Conservation (phyloP, 2,797 vertebrate genomes). For the Rallus crepitans region DNA sequence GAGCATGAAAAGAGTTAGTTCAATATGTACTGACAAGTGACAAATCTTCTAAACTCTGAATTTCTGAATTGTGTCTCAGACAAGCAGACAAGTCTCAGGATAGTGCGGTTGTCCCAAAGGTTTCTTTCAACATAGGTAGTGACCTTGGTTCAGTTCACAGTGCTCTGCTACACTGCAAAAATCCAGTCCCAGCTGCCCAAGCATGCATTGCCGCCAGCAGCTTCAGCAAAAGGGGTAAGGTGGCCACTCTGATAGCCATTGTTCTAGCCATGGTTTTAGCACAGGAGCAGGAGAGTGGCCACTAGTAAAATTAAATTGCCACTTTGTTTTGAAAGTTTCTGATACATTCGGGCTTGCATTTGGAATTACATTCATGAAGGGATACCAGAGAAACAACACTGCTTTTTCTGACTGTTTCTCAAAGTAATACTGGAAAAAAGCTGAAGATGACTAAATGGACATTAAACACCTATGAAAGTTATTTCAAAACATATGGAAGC, state of each 20-base stretch:
- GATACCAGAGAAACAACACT: neutral
- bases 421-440: neutral
- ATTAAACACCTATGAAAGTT: neutral
- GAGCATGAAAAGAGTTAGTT: neutral
- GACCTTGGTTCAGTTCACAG: neutral
- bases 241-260: neutral
- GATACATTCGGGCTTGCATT: neutral
- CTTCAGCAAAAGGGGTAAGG: neutral
- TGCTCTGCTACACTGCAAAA: neutral
- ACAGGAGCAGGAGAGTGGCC: neutral
- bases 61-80: neutral
- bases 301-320: neutral
- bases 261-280: neutral
- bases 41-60: neutral
- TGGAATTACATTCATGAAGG: neutral
- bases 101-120: neutral
- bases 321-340: neutral
- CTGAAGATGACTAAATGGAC: neutral
- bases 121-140: rapidly evolving
- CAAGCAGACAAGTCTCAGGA: neutral
- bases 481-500: neutral
- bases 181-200: neutral
- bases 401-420: too few relatives aligned
- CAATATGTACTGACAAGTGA: neutral
- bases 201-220: neutral